Evolutionary conservation across 2,888 invertebrate species (phyloP), one percentile per base, ranked within the genome.

Genomic region (Phaonia tiefii): DNA sequence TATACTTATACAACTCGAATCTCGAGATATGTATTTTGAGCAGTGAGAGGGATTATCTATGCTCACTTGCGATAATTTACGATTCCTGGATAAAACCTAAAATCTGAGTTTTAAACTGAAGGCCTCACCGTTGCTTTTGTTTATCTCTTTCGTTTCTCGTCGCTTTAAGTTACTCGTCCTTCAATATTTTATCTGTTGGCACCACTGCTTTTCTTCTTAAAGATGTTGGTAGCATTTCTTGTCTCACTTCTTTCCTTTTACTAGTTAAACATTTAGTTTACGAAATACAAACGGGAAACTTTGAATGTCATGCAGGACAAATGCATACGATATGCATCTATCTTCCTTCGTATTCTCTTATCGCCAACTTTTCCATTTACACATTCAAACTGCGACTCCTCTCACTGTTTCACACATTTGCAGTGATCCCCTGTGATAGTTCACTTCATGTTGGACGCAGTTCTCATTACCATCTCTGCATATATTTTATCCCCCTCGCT

Each of bases 301-400:
- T 78, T 81, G 75, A 81, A 81, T 81, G 81, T 81, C 81, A 81
- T 73, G 81, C 81, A 81, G 81, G 81, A 81, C 78, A 78, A 81
- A 78, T 78, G 75, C 49, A 69, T 39, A 63, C 67, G 75, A 81
- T 81, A 78, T 78, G 69, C 72, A 73, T 72, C 69, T 72, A 75
- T 75, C 75, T 79, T 11, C 60, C 25, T 37, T 39, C 20, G 13
- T 22, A 54, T 54, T 51, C 11, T 20, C 15, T 60, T 39, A 31
- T 31, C 20, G 17, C 8, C 58, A 37, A n/a, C 25, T 31, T 44
- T 49, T 17, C 31, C 13, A 31, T 8, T 31, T 31, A 31, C 31
- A 31, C 31, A 8, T 31, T 15, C 42, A 20, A n/a, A n/a, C n/a
- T n/a, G n/a, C n/a, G n/a, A n/a, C n/a, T n/a, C n/a, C 26, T 1